These are phyloP conservation scores for Cataglyphis altisquamis DNA, from an alignment of 2,888 invertebrate species.

Conservation along the genomic window DNA sequence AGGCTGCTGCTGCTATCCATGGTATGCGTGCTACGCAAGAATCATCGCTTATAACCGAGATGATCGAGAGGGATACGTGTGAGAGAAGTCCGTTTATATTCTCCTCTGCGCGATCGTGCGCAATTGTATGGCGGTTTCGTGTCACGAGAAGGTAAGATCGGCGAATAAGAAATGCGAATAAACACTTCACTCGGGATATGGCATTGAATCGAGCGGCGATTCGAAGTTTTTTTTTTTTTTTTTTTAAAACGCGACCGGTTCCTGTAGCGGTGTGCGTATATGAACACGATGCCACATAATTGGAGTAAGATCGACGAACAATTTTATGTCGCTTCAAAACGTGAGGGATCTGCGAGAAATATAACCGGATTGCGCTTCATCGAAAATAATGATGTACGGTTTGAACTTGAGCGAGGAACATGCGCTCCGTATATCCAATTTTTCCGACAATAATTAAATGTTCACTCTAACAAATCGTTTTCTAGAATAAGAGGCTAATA, in stretches of 20 bases:
- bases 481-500: not conserved
- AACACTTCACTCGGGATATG: conserved; percentile 40
- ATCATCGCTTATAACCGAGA: conserved; percentile 53
- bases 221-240: not conserved
- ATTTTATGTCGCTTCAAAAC: conserved; percentile 15
- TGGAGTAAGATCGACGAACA: conserved; percentile 19
- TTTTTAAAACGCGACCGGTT: conserved; percentile 30
- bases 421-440: not conserved
- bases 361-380: not conserved
- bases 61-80: conserved; percentile 47
- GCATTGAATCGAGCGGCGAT: conserved; percentile 47
- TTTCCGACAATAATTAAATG: not conserved
- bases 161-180: conserved; percentile 36
- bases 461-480: not conserved
- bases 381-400: not conserved
- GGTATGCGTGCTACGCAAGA: conserved; percentile 51
- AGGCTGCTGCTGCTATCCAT: not conserved
- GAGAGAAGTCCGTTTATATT: conserved; percentile 48
- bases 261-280: not conserved
- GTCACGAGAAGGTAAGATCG: conserved; percentile 52
- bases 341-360: conserved; percentile 13
- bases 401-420: not conserved
- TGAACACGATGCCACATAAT: conserved; percentile 29
- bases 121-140: conserved; percentile 52
- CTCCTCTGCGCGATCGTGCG: conserved; percentile 42